Percentiles rank a stretch among this genome's conserved stretches.
These are phyloP conservation scores for Drosophila macrospina DNA, from an alignment of 2,888 invertebrate species.

Conservation along the genomic window DNA sequence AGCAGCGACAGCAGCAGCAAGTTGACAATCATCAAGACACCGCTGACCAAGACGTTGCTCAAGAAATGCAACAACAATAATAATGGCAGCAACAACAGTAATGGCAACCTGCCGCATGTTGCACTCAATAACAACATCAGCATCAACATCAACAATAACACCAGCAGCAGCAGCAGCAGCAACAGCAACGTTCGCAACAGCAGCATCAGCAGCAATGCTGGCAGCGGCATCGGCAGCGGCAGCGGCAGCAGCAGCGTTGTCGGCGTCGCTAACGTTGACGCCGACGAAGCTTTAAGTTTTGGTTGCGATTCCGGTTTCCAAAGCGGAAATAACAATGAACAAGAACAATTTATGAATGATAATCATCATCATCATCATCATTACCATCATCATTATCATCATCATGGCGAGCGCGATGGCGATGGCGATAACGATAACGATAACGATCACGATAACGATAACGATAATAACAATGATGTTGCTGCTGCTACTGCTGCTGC, in stretches of 20 bases:
- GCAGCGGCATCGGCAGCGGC: neutral
- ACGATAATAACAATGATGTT: constrained; percentile 30
- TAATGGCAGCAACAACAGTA: constrained; percentile 40
- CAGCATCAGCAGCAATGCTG: constrained; percentile 26
- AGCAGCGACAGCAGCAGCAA: constrained; percentile 47
- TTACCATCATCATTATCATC: constrained; percentile 71
- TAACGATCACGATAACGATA: constrained; percentile 20
- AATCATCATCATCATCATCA: constrained; percentile 74
- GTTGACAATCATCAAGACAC: constrained; percentile 77
- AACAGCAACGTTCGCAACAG: constrained; percentile 23
- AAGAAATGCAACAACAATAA: constrained; percentile 72
- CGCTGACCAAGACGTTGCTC: constrained; percentile 78
- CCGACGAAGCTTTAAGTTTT: constrained; percentile 49
- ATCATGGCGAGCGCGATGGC: constrained; percentile 39
- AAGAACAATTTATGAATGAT: constrained; percentile 73
- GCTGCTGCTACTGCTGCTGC: constrained; percentile 29
- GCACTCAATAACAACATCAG: constrained; percentile 53
- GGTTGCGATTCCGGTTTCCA: constrained; percentile 76
- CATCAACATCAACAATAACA: constrained; percentile 38
- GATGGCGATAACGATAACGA: constrained; percentile 25
- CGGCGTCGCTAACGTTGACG: constrained; percentile 4
- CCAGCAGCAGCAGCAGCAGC: constrained; percentile 33
- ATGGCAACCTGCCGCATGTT: constrained; percentile 63
- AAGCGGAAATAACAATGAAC: constrained; percentile 76
- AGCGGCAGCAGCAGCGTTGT: neutral